phyloP scores from a whole-genome alignment of 2,797 vertebrate species.

The Heterohyrax brucei region DNA sequence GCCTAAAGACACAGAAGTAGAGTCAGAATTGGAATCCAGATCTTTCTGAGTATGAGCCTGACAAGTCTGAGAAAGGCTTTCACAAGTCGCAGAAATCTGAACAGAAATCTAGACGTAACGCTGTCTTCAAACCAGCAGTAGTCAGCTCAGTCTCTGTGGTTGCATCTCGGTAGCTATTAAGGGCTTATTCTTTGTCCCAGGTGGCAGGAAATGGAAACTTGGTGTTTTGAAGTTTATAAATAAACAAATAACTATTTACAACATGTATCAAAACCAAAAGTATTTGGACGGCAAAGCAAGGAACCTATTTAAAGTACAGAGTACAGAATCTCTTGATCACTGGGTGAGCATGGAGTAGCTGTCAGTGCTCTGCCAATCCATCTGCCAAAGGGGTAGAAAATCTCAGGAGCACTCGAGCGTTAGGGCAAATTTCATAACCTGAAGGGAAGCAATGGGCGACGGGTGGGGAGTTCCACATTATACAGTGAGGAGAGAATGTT shows the following conservation, averaged over 20 bases:
- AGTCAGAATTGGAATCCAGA: background rate
- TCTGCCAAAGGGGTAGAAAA: background rate
- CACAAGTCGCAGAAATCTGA: background rate
- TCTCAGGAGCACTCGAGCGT: background rate
- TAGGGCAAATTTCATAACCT: background rate
- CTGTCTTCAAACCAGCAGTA: background rate
- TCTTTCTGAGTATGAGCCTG: background rate
- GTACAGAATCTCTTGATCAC: background rate
- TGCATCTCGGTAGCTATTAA: constrained; percentile 2
- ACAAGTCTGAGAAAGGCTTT: background rate
- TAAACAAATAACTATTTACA: constrained; percentile 42
- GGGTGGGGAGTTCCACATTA: background rate
- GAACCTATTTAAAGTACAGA: background rate
- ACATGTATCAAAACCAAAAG: background rate
- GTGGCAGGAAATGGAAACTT: constrained; percentile 69
- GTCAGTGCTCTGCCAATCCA: background rate
- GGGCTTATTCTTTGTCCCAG: background rate
- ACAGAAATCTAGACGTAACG: background rate
- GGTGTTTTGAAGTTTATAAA: constrained; percentile 39
- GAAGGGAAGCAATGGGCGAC: background rate
- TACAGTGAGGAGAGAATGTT: background rate
- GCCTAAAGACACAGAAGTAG: background rate
- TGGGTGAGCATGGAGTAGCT: background rate
- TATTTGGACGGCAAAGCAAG: background rate
- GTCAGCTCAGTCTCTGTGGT: background rate